A percentile compares a stretch with the other conserved stretches of the same genome.
Evolutionary conservation across 2,888 invertebrate genomes (phyloP).

Genomic region (Halocaridina rubra): DNA sequence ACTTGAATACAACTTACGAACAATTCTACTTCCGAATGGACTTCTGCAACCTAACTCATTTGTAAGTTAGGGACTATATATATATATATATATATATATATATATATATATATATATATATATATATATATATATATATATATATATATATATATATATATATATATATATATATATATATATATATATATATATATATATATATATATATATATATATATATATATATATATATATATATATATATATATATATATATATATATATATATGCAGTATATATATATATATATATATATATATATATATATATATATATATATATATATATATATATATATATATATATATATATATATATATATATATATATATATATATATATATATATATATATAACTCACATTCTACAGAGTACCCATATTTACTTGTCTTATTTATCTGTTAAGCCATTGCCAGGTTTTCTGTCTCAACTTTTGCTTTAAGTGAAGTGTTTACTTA

Average conservation of each 20-base stretch:
- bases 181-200: slow-evolving; percentile 25
- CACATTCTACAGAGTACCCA: too few species aligned
- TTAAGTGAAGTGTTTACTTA: too few species aligned
- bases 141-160: slow-evolving; percentile 23
- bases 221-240: background rate
- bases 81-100: too few species aligned
- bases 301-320: background rate
- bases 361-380: slow-evolving; percentile 2
- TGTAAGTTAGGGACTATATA: too few species aligned
- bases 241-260: background rate
- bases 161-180: slow-evolving; percentile 25
- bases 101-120: too few species aligned
- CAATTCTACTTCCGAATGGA: too few species aligned
- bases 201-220: slow-evolving; percentile 1
- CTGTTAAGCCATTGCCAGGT: too few species aligned
- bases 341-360: background rate
- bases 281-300: background rate
- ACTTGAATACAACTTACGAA: too few species aligned
- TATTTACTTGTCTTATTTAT: too few species aligned
- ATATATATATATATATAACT: background rate
- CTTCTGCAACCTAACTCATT: too few species aligned
- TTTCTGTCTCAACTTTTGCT: too few species aligned
- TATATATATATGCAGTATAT: background rate
- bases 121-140: too few species aligned
- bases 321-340: background rate